Conservation (phyloP, 2,888 invertebrate species). For the Lepidocyrtinus sp. region DNA sequence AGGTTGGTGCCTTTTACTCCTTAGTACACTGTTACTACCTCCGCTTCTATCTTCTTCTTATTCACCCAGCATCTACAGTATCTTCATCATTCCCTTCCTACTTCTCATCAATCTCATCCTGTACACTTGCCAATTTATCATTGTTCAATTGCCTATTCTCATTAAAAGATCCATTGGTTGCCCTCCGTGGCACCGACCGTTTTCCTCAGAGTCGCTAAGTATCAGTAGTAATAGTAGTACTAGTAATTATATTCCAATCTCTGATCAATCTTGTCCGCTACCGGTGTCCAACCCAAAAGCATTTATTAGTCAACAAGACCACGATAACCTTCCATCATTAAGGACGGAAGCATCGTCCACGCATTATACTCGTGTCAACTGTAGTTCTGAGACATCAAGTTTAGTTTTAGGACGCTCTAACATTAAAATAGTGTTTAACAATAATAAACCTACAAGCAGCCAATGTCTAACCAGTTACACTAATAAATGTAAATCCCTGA, state of each 20-base stretch:
- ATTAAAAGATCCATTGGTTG: too few relatives aligned
- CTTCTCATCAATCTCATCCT: constrained; percentile 14
- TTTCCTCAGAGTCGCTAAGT: too few relatives aligned
- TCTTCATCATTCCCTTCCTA: not conserved
- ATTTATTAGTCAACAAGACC: not conserved
- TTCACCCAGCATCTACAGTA: constrained; percentile 19
- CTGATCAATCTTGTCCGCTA: not conserved
- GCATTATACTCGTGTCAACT: too few relatives aligned
- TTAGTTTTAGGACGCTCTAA: too few relatives aligned
- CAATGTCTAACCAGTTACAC: too few relatives aligned
- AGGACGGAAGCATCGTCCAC: too few relatives aligned
- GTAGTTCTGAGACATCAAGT: too few relatives aligned
- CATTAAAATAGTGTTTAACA: too few relatives aligned
- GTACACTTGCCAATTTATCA: constrained; percentile 34
- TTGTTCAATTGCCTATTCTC: constrained; percentile 24
- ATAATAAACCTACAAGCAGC: too few relatives aligned
- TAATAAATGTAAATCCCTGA: too few relatives aligned
- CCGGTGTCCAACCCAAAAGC: constrained; percentile 49
- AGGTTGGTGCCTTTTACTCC: constrained; percentile 71
- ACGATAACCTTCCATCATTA: not conserved
- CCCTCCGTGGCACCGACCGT: too few relatives aligned
- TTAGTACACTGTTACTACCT: constrained; percentile 52
- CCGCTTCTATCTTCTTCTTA: constrained; percentile 33
- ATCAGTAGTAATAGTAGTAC: not conserved
- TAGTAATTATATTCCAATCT: too few relatives aligned